Percentiles rank a stretch among this genome's conserved stretches.
These are phyloP conservation scores for Pseudomyrmex pallidus DNA, from an alignment of 1,140 invertebrate species.

Conservation along the genomic window DNA sequence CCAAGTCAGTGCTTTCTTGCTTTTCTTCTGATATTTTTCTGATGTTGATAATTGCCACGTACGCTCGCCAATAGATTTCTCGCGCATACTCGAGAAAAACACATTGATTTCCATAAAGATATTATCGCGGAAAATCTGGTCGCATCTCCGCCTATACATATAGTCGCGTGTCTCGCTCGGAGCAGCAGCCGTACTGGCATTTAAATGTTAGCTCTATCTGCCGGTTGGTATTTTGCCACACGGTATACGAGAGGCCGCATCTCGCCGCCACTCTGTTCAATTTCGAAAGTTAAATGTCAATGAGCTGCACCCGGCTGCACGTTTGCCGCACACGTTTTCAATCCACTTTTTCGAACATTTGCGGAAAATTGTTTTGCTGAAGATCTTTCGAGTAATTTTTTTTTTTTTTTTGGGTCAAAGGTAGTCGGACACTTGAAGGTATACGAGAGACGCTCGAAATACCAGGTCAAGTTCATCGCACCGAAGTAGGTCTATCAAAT, in stretches of 20 bases:
- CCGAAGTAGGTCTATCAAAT: slow-evolving; percentile 41
- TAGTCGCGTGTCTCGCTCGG: slow-evolving; percentile 58
- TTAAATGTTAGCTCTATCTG: slow-evolving; percentile 80
- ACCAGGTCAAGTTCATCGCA: slow-evolving; percentile 56
- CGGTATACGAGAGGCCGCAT: slow-evolving; percentile 59
- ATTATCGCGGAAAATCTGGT: slow-evolving; percentile 3
- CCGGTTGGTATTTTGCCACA: slow-evolving; percentile 76
- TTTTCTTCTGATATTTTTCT: neutral
- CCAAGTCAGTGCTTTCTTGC: neutral
- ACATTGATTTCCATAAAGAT: neutral
- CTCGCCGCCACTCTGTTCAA: slow-evolving; percentile 66
- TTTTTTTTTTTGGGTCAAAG: too few relatives aligned
- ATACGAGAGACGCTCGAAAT: slow-evolving; percentile 6
- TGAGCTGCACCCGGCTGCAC: slow-evolving; percentile 57
- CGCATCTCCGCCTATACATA: slow-evolving; percentile 54
- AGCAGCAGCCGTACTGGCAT: slow-evolving; percentile 72
- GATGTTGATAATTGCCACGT: too few relatives aligned
- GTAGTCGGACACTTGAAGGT: too few relatives aligned
- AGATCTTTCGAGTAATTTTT: too few relatives aligned
- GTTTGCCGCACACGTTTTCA: slow-evolving; percentile 17
- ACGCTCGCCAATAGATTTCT: too few relatives aligned
- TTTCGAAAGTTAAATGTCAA: slow-evolving; percentile 82
- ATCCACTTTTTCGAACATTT: neutral
- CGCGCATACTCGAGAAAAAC: neutral
- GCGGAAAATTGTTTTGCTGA: too few relatives aligned